These are phyloP conservation scores for Alviniconcha strummeri DNA, from an alignment of 2,888 invertebrate genomes.

Conservation along the genomic window DNA sequence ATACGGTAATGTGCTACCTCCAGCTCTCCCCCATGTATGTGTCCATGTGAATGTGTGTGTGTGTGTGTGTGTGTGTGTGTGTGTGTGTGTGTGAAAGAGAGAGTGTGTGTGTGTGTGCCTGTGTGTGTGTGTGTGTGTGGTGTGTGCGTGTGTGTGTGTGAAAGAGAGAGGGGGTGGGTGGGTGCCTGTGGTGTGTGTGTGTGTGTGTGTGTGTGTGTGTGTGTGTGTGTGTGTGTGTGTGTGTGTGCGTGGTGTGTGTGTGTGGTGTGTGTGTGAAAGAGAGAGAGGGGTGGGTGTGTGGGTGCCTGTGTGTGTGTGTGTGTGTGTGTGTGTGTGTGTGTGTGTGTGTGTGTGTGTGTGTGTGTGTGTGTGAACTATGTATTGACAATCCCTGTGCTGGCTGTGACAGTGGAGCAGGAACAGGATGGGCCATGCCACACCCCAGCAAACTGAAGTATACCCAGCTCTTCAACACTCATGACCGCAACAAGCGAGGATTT, in stretches of 20 bases:
- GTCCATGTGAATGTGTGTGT: too few relatives aligned
- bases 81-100: neutral
- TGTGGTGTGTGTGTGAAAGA: neutral
- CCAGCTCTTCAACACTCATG: conserved; percentile 94
- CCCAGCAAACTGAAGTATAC: conserved; percentile 91
- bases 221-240: neutral
- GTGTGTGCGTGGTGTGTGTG: neutral
- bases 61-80: neutral
- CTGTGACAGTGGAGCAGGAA: neutral
- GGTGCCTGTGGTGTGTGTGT: neutral
- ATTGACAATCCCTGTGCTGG: too few relatives aligned
- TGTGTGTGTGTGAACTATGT: neutral
- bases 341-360: neutral
- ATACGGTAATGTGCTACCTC: too few relatives aligned
- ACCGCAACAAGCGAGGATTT: conserved; percentile 89
- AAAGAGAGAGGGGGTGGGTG: too few relatives aligned
- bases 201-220: neutral
- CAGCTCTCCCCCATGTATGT: too few relatives aligned
- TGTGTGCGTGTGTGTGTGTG: neutral
- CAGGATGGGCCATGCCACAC: conserved; percentile 90
- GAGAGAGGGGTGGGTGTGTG: too few relatives aligned
- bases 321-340: neutral
- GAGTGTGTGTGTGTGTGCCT: neutral
- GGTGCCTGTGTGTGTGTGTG: neutral
- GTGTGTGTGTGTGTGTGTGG: neutral